Evolutionary conservation across 2,888 invertebrate species (phyloP).

Genomic region (Drosophila fungiperda): DNA sequence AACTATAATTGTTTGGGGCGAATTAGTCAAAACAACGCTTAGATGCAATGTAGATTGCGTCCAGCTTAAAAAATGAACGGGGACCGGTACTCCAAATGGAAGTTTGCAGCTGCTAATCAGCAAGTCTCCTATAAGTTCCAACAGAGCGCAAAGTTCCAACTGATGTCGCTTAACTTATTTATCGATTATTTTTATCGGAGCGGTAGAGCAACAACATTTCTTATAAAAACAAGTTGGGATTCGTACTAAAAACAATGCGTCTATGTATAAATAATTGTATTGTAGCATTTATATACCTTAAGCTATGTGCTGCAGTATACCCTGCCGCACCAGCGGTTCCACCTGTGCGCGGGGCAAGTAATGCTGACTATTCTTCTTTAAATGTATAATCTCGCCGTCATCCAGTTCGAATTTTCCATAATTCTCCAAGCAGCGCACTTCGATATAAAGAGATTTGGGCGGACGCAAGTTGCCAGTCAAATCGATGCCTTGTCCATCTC

Average conservation of each 20-base stretch:
- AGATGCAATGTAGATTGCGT: not conserved
- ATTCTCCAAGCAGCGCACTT: constrained; percentile 95
- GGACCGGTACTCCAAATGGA: not conserved
- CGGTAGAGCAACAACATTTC: not conserved
- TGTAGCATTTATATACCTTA: constrained; percentile 32
- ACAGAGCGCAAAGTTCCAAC: not conserved
- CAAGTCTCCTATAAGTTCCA: not conserved
- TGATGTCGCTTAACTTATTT: not conserved
- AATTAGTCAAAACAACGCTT: not conserved
- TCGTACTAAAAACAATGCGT: not conserved
- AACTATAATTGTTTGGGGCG: not conserved
- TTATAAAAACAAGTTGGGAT: not conserved
- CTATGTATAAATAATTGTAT: constrained; percentile 19
- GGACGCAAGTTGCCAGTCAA: constrained; percentile 95
- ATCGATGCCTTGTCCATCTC: constrained; percentile 93
- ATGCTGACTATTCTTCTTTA: constrained; percentile 96
- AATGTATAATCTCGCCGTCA: constrained; percentile 94
- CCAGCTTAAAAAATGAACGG: not conserved
- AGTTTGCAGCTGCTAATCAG: not conserved
- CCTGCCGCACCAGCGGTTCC: constrained; percentile 95
- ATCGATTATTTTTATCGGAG: not conserved
- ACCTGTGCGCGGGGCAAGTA: constrained; percentile 94
- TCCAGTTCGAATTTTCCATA: constrained; percentile 97
- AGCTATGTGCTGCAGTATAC: constrained; percentile 88
- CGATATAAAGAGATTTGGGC: constrained; percentile 95